Evolutionary conservation across 2,888 invertebrate genomes (phyloP), one percentile per base, ranked within the genome.

Genomic region (Rotaria macrura): DNA sequence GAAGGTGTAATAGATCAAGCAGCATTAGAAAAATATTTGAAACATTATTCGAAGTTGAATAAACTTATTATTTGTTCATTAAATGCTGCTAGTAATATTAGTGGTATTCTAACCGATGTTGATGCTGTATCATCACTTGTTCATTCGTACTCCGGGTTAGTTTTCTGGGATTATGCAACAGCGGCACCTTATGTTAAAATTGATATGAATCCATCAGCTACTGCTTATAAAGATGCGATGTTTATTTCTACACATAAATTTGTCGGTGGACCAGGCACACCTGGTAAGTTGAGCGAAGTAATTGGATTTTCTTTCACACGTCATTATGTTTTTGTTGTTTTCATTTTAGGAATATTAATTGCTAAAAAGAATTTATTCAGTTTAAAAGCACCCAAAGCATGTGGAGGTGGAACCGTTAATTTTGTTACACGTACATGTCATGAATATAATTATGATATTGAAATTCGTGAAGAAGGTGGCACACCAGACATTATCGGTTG

Each of bases 241-340:
- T 95, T 95, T 91, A 94, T 96, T 90, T 94, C 95, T 85, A 94
- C 95, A 85, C 95, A 95, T 92, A 96, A 96, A 91, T 95, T 96
- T 90, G 93, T 95, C 57, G 96, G 96, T 1, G 96, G 96, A 1
- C 94, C 95, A 0, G 95, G 95, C 89, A 95, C 95, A 0, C 95
- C 96, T 23, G 65, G 65, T 65, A 34, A 29, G 65, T 52, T 3
- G 7, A 52, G 20, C 20, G 23, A 52, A 52, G 23, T 7, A 52
- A 52, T 0, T 52, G 5, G 7, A 2, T 23, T 23, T 52, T 52
- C 4, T 52, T 52, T 52, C 2, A 52, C 23, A 52, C 23, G 23
- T 52, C 23, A 52, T 20, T 34, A 25, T 29, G 6, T 6, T 65
- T 29, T 57, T n/a, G 1, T 6, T 65, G 29, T 34, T 65, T 20